A percentile compares a stretch with the other conserved stretches of the same genome.
These are phyloP conservation scores for Drosophila watanabei DNA, from an alignment of 1,140 invertebrate genomes.

Conservation along the genomic window DNA sequence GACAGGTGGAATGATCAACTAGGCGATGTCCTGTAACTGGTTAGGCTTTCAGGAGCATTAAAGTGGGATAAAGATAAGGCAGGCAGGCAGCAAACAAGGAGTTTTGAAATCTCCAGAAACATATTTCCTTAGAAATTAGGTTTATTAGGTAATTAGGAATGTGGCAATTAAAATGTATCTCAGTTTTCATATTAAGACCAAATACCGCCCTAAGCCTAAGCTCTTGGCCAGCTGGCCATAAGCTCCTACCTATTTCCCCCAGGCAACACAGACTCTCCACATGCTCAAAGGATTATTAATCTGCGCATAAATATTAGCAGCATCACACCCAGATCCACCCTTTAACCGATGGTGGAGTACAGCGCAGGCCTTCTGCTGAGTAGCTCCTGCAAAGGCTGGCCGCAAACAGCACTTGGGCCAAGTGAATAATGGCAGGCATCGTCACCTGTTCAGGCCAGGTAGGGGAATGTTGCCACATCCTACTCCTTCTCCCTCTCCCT, in stretches of 20 bases:
- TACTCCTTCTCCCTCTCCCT: neutral
- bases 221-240: neutral
- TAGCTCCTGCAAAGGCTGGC: constrained; percentile 55
- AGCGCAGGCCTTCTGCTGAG: constrained; percentile 53
- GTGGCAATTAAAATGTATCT: neutral
- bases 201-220: neutral
- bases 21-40: constrained; percentile 30
- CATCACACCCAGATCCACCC: constrained; percentile 8
- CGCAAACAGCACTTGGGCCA: constrained; percentile 61
- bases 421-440: constrained; percentile 76
- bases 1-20: constrained; percentile 30
- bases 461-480: neutral
- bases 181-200: neutral
- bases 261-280: neutral
- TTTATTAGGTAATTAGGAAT: neutral
- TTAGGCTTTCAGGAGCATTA: neutral
- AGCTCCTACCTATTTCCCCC: neutral
- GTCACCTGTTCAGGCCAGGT: constrained; percentile 49
- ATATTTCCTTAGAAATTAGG: too few relatives aligned
- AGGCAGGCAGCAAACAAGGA: too few relatives aligned
- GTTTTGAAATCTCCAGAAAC: too few relatives aligned
- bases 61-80: neutral
- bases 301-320: constrained; percentile 32
- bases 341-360: neutral
- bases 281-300: constrained; percentile 23